A percentile compares a stretch with the other conserved stretches of the same genome.
phyloP scores from a whole-genome alignment of 1,140 invertebrate genomes.

The Proales similis region DNA sequence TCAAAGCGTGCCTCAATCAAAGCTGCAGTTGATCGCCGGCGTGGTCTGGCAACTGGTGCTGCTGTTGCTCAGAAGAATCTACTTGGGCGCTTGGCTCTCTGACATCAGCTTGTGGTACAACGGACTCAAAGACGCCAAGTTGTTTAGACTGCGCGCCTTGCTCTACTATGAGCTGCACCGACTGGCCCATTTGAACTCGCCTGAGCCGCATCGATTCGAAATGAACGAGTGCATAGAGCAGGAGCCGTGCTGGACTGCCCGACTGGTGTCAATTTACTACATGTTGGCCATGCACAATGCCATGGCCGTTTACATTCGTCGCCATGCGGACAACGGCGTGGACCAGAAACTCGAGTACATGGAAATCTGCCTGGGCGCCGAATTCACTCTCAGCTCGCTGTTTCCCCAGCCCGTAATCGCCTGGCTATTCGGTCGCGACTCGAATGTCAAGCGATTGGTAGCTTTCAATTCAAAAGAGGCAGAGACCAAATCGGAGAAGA shows the following conservation, averaged over 20 bases:
- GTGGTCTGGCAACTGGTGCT: constrained; percentile 17
- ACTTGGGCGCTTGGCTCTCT: constrained; percentile 6
- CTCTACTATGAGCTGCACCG: constrained; percentile 34
- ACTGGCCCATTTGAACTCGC: constrained; percentile 24
- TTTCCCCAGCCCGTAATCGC: constrained; percentile 12
- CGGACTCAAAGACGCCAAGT: constrained; percentile 2
- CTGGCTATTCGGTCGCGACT: constrained; percentile 17
- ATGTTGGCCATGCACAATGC: constrained; percentile 22
- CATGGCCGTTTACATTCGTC: not conserved
- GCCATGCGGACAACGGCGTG: not conserved
- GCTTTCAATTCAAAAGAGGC: not conserved
- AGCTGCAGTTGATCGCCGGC: constrained; percentile 3
- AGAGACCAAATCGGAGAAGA: not conserved
- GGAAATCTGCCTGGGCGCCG: not conserved
- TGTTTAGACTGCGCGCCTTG: constrained; percentile 28
- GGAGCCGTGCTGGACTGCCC: constrained; percentile 10
- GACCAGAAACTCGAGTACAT: not conserved
- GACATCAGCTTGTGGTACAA: constrained; percentile 8
- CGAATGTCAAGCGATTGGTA: not conserved
- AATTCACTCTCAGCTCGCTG: constrained; percentile 11
- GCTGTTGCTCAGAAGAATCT: constrained; percentile 1
- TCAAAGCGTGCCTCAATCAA: constrained; percentile 15
- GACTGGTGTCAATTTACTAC: constrained; percentile 19
- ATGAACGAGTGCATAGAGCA: not conserved
- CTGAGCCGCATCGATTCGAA: not conserved